These are phyloP conservation scores for Eidolon dupreanum DNA, from an alignment of 2,797 vertebrate species.

Conservation along the genomic window DNA sequence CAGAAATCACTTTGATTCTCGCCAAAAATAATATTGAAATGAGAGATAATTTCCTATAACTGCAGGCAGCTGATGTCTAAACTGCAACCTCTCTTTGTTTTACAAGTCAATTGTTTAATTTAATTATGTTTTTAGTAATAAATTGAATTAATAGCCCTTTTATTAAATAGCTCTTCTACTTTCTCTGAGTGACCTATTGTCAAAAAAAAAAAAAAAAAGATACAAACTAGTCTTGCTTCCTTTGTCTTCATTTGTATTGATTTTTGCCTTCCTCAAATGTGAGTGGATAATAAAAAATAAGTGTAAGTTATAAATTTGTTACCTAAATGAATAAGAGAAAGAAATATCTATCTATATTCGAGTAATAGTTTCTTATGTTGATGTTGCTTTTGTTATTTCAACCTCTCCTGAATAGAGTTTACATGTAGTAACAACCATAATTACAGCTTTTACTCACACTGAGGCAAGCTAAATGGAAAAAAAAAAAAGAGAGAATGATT, in stretches of 20 bases:
- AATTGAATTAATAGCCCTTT: background rate
- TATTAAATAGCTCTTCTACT: background rate
- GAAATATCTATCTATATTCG: constrained; percentile 67
- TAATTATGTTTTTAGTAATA: background rate
- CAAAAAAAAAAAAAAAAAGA: constrained; percentile 58
- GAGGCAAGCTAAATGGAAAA: constrained; percentile 70
- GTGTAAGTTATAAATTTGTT: constrained; percentile 73
- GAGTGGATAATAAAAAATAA: constrained; percentile 74
- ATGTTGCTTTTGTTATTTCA: constrained; percentile 57
- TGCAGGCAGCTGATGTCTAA: background rate
- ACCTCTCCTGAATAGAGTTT: constrained; percentile 57
- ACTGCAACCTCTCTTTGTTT: background rate
- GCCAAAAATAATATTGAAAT: constrained; percentile 39
- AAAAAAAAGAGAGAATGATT: constrained; percentile 53
- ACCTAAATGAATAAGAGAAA: constrained; percentile 76
- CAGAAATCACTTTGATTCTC: background rate
- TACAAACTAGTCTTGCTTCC: constrained; percentile 33
- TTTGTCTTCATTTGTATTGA: constrained; percentile 76
- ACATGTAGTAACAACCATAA: constrained; percentile 72
- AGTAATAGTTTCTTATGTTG: constrained; percentile 18
- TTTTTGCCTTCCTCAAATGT: constrained; percentile 71
- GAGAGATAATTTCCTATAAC: background rate
- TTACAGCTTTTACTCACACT: constrained; percentile 75
- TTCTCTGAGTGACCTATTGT: constrained; percentile 48
- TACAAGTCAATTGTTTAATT: background rate